A percentile compares a stretch with the other conserved stretches of the same genome.
phyloP scores from a whole-genome alignment of 2,113 vertebrate species.

The Onychostoma macrolepis region DNA sequence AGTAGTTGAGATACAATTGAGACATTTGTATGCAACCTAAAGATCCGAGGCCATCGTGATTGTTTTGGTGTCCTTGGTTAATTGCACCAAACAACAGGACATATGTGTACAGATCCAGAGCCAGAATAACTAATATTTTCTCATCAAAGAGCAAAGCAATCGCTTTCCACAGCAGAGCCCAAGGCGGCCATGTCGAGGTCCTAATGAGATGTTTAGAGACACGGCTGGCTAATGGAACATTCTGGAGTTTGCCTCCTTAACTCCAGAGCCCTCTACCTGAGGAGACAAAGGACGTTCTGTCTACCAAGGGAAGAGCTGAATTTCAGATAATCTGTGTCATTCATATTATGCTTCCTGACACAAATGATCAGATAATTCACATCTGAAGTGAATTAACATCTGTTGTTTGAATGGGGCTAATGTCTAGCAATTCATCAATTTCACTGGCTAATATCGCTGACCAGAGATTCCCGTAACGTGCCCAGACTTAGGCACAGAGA shows the following conservation, averaged over 20 bases:
- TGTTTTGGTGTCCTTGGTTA: slow-evolving; percentile 44
- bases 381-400: slow-evolving; percentile 79
- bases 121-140: slow-evolving; percentile 51
- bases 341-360: slow-evolving; percentile 77
- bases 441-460: slow-evolving; percentile 72
- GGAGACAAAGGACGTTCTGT: slow-evolving; percentile 62
- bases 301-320: slow-evolving; percentile 69
- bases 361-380: slow-evolving; percentile 80
- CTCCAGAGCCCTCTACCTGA: slow-evolving; percentile 62
- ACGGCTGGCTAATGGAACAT: slow-evolving; percentile 63
- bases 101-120: slow-evolving; percentile 37
- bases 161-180: slow-evolving; percentile 59
- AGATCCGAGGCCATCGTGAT: not conserved
- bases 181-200: slow-evolving; percentile 58
- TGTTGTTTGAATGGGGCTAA: slow-evolving; percentile 80
- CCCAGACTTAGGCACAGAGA: slow-evolving; percentile 31
- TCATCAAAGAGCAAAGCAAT: slow-evolving; percentile 48
- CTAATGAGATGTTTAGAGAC: slow-evolving; percentile 69
- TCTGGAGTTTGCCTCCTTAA: slow-evolving; percentile 52
- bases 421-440: slow-evolving; percentile 79
- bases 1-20: not conserved
- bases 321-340: slow-evolving; percentile 76
- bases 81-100: slow-evolving; percentile 38
- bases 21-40: slow-evolving; percentile 10
- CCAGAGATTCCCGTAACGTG: slow-evolving; percentile 61